Evolutionary conservation across 2,888 invertebrate species (phyloP).

Genomic region (Polydrusus pterygomalis): DNA sequence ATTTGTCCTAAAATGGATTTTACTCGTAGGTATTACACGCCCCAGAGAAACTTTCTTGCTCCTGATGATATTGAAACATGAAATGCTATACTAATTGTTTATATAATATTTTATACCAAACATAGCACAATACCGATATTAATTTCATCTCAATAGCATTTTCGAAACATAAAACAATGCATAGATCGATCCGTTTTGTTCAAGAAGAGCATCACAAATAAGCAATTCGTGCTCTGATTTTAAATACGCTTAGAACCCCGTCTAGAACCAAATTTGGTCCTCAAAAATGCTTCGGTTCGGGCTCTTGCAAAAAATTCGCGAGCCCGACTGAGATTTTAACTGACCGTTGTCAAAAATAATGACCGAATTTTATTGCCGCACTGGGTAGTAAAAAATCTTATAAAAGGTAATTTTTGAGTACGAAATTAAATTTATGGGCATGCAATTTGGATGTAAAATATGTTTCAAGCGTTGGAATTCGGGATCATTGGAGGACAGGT

Average conservation of each 20-base stretch:
- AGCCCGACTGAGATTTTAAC: slow-evolving; percentile 56
- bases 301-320: slow-evolving; percentile 38
- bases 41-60: slow-evolving; percentile 46
- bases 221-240: slow-evolving; percentile 58
- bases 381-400: slow-evolving; percentile 45
- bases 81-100: neutral
- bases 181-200: slow-evolving; percentile 19
- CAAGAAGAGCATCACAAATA: slow-evolving; percentile 32
- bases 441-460: slow-evolving; percentile 35
- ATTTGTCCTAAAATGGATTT: no score
- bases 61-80: neutral
- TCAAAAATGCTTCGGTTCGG: slow-evolving; percentile 30
- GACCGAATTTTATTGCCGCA: slow-evolving; percentile 56
- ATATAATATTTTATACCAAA: neutral
- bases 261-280: slow-evolving; percentile 58
- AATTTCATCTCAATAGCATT: slow-evolving; percentile 11
- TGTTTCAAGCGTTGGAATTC: slow-evolving; percentile 13
- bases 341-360: slow-evolving; percentile 58
- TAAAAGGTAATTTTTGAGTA: slow-evolving; percentile 40
- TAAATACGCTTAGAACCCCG: slow-evolving; percentile 54
- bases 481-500: slow-evolving; percentile 10
- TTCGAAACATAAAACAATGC: slow-evolving; percentile 18
- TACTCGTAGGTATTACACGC: no score
- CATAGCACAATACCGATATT: slow-evolving; percentile 10
- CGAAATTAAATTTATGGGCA: slow-evolving; percentile 34